These are phyloP conservation scores for Hylia prasina DNA, from an alignment of 2,113 vertebrate genomes.

Conservation along the genomic window DNA sequence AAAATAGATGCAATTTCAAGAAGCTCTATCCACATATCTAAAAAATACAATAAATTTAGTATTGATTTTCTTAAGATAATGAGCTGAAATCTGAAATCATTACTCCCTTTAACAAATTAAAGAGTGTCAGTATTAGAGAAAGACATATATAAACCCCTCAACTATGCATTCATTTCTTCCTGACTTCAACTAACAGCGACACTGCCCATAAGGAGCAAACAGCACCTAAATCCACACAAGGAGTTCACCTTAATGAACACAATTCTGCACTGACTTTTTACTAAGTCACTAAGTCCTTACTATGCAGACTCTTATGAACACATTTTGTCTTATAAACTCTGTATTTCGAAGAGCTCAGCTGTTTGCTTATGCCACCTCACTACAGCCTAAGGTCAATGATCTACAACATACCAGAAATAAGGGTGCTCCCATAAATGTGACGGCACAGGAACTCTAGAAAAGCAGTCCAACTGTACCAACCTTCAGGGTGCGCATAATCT, in stretches of 20 bases:
- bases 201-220: background rate
- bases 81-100: background rate
- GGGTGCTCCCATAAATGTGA: background rate
- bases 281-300: background rate
- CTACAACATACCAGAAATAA: background rate
- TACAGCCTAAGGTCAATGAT: background rate
- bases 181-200: background rate
- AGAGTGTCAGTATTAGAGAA: background rate
- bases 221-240: background rate
- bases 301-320: background rate
- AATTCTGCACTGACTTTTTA: background rate
- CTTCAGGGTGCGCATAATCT: background rate
- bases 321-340: background rate
- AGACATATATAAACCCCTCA: background rate
- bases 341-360: background rate
- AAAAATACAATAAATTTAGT: background rate
- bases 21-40: background rate
- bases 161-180: background rate
- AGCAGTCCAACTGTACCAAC: background rate
- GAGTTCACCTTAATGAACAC: background rate
- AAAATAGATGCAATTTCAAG: background rate
- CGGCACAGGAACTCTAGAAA: background rate
- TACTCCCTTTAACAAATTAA: background rate
- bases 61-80: background rate
- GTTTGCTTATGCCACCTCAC: background rate